Evolutionary conservation across 2,113 vertebrate genomes (phyloP).

Genomic region (Otis tarda): DNA sequence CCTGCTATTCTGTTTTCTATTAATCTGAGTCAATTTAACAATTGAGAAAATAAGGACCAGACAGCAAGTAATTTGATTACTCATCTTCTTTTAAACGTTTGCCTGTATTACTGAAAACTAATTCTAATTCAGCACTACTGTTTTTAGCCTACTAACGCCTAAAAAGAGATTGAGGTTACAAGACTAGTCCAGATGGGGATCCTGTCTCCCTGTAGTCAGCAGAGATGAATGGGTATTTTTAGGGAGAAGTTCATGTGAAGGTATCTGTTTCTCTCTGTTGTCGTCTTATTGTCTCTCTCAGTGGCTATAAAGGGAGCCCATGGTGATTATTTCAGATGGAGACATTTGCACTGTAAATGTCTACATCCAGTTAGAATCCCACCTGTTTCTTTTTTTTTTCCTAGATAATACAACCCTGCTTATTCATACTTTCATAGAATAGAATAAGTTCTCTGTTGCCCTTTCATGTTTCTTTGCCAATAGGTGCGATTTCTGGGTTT

Average conservation of each 20-base stretch:
- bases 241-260: not conserved
- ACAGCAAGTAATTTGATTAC: not conserved
- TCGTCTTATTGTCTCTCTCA: not conserved
- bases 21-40: conserved; percentile 25
- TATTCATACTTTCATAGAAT: not conserved
- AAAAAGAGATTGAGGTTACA: not conserved
- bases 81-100: conserved; percentile 21
- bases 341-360: not conserved
- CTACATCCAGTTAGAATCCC: not conserved
- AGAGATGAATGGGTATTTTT: not conserved
- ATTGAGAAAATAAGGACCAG: conserved; percentile 27
- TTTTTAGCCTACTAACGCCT: not conserved
- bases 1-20: conserved; percentile 19
- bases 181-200: not conserved
- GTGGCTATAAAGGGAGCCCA: not conserved
- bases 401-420: not conserved
- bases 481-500: not conserved
- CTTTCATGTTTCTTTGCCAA: not conserved
- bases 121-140: not conserved
- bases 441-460: not conserved
- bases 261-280: not conserved
- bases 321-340: not conserved
- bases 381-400: not conserved
- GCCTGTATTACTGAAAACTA: not conserved
- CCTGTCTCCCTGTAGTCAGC: not conserved